phyloP scores from a whole-genome alignment of 2,113 vertebrate species.

The Capra hircus region DNA sequence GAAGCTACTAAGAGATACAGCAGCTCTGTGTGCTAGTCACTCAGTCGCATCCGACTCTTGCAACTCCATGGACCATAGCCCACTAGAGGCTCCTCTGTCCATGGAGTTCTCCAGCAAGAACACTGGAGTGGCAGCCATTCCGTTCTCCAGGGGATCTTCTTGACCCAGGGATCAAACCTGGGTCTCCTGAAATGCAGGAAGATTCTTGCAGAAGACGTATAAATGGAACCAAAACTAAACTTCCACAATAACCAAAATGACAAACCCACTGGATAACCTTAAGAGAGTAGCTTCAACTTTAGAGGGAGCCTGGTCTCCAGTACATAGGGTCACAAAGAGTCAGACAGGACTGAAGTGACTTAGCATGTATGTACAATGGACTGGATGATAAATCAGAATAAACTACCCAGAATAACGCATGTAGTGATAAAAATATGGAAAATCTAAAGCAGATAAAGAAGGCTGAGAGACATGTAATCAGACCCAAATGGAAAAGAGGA shows the following conservation, averaged over 20 bases:
- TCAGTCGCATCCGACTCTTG: not conserved
- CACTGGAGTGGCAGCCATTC: not conserved
- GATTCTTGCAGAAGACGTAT: not conserved
- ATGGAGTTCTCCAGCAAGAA: not conserved
- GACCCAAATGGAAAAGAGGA: not conserved
- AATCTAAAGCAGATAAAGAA: not conserved
- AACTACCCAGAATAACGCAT: not conserved
- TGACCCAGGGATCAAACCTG: not conserved
- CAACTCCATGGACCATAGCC: not conserved
- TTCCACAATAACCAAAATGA: not conserved
- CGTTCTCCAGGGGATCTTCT: not conserved
- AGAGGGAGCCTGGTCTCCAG: not conserved
- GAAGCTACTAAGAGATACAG: not conserved
- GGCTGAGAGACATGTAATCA: not conserved
- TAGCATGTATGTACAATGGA: not conserved
- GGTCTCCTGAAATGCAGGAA: not conserved
- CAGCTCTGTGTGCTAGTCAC: not conserved
- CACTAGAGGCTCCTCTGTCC: not conserved
- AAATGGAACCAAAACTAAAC: not conserved
- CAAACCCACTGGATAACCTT: not conserved
- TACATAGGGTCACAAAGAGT: not conserved
- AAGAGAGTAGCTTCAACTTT: not conserved
- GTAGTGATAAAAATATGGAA: not conserved
- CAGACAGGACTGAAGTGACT: not conserved
- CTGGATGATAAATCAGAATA: not conserved